Base-by-base conservation (phyloP, 2,113 vertebrate species). In the Pituophis catenifer region DNA sequence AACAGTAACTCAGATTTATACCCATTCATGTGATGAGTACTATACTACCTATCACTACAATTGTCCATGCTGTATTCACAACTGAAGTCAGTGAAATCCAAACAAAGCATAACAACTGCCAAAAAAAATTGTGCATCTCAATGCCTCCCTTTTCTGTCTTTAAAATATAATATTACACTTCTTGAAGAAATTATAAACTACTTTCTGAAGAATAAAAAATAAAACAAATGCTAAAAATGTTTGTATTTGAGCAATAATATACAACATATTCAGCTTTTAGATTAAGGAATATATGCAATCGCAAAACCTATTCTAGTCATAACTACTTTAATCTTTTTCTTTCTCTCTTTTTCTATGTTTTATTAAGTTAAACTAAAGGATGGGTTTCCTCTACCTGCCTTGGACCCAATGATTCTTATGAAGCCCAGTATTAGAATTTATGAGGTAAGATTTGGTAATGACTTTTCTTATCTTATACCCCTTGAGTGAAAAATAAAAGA, bases 371-470 rank as follows among this genome's bases (percentile, higher is more conserved):
- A 97, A 95, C 29, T 98, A 54, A 97, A 98, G 93, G 97, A 96
- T 95, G 97, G 97, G 93, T 95, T 98, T 90, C 97, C 97, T 93
- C 96, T 98, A 86, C 97, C 97, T 92, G 96, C 90, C 70, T 94
- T 97, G 62, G 93, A 97, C 44, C 96, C 97, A 1, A 91, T 97
- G 59, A 96, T 96, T 17, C 87, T 98, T 0, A 75, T 91, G 0
- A 97, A 97, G 59, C 96, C 97, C 91, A 94, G 95, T 17, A 95
- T 98, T 88, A 95, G 96, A 89, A 96, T 98, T 86, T 92, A 89
- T 48, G 91, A 97, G 97, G 97, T 98, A 92, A 98, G 97, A 94
- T 91, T 93, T 58, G 87, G 5, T 94, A 44, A 8, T 89, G 24
- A n/a, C 85, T n/a, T 8, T 53, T 50, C 62, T 52, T 62, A 48